These are phyloP conservation scores for Solea solea DNA, from an alignment of 2,113 vertebrate genomes.

Conservation along the genomic window DNA sequence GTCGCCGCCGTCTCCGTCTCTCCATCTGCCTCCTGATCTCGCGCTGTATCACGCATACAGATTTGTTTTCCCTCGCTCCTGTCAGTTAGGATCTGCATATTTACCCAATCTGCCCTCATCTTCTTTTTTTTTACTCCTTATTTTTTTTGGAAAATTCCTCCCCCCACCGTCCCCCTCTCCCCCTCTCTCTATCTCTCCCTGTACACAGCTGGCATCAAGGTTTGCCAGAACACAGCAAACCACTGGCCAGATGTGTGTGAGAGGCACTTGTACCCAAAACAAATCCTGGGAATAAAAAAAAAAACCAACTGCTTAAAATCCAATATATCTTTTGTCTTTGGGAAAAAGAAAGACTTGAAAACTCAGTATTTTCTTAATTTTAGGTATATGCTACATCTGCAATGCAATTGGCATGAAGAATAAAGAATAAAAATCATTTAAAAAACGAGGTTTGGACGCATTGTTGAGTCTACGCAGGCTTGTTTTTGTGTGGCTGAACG, in stretches of 20 bases:
- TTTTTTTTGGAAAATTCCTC: background rate
- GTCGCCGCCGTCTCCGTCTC: slow-evolving; percentile 38
- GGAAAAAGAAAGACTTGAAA: slow-evolving; percentile 21
- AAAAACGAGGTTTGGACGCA: too few relatives aligned
- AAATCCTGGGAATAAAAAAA: slow-evolving; percentile 29
- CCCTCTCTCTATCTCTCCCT: slow-evolving; percentile 20
- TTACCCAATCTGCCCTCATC: slow-evolving; percentile 38
- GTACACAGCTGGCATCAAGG: slow-evolving; percentile 35
- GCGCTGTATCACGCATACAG: slow-evolving; percentile 52
- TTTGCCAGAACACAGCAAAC: slow-evolving; percentile 48
- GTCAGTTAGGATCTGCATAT: slow-evolving; percentile 59
- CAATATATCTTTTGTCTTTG: slow-evolving; percentile 46
- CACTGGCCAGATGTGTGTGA: slow-evolving; percentile 65
- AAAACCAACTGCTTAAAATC: slow-evolving; percentile 30
- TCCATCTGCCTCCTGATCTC: slow-evolving; percentile 58
- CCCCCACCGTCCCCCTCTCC: background rate
- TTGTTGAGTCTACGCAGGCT: too few relatives aligned
- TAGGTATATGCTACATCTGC: slow-evolving; percentile 8
- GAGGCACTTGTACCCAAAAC: slow-evolving; percentile 52
- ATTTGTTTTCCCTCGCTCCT: slow-evolving; percentile 53
- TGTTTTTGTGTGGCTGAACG: too few relatives aligned
- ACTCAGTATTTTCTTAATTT: background rate
- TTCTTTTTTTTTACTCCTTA: slow-evolving; percentile 17
- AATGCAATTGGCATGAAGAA: background rate
- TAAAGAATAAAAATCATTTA: too few relatives aligned